phyloP scores from a whole-genome alignment of 2,113 vertebrate genomes.

The Gallinago media region DNA sequence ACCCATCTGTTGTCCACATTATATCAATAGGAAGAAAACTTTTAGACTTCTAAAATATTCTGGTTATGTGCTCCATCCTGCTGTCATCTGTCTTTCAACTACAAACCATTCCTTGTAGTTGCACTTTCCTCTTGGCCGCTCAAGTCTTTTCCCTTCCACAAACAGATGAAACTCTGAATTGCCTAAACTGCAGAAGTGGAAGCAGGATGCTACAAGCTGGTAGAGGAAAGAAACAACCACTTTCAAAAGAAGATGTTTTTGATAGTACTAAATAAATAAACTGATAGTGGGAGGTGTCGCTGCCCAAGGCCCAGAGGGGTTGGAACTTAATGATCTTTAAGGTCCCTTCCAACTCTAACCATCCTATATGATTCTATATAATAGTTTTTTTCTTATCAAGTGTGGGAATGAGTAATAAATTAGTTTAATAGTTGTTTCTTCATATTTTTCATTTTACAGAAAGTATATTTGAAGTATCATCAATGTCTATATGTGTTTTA shows the following conservation, averaged over 20 bases:
- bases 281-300: neutral
- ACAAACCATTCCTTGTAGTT: neutral
- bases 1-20: constrained; percentile 62
- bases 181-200: neutral
- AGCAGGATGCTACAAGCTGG: neutral
- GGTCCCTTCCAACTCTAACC: no score
- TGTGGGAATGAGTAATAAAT: neutral
- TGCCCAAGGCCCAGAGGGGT: no score
- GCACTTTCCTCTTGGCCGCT: neutral
- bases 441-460: neutral
- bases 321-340: no score
- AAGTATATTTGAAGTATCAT: neutral
- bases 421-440: neutral
- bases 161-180: neutral
- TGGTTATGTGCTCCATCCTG: constrained; percentile 15
- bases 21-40: constrained; percentile 56
- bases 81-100: constrained; percentile 64
- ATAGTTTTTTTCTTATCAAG: neutral
- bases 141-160: neutral
- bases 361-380: neutral
- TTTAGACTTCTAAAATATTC: constrained; percentile 58
- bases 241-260: neutral
- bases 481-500: neutral
- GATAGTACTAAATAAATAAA: neutral
- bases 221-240: neutral